Percentiles rank a stretch among this genome's conserved stretches.
Evolutionary conservation across 2,113 vertebrate species (phyloP).

Genomic region (Athene noctua): DNA sequence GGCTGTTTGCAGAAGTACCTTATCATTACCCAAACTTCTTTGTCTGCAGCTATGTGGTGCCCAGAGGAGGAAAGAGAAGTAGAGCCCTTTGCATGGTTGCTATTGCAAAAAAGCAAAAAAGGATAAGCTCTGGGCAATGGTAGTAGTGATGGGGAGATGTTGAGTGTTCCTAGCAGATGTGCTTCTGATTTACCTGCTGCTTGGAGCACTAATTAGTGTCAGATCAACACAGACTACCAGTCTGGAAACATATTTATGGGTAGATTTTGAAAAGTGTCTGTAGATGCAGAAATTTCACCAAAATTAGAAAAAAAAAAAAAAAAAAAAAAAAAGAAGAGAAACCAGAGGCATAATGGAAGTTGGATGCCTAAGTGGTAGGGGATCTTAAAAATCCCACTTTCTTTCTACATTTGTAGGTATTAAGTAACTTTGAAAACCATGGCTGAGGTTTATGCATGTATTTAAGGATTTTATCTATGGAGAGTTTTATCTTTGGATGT

Average conservation of each 20-base stretch:
- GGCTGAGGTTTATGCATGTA: neutral
- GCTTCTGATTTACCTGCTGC: neutral
- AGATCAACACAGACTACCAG: neutral
- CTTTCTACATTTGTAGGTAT: neutral
- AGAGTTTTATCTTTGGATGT: neutral
- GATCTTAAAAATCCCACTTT: neutral
- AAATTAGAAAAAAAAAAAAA: neutral
- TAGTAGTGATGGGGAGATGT: neutral
- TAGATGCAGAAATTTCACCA: neutral
- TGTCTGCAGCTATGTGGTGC: neutral
- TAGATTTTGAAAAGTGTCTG: neutral
- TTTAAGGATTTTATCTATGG: neutral
- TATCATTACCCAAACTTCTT: neutral
- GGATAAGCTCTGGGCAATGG: neutral
- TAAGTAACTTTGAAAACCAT: neutral
- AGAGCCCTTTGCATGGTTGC: neutral
- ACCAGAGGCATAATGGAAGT: neutral
- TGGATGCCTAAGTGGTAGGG: neutral
- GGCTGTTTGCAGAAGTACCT: neutral
- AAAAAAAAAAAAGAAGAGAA: accelerated
- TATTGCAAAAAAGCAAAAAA: neutral
- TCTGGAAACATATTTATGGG: neutral
- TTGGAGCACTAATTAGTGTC: neutral
- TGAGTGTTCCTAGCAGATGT: neutral
- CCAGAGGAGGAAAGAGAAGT: neutral